Evolutionary conservation across 2,113 vertebrate species (phyloP).

Genomic region (Piaya cayana): DNA sequence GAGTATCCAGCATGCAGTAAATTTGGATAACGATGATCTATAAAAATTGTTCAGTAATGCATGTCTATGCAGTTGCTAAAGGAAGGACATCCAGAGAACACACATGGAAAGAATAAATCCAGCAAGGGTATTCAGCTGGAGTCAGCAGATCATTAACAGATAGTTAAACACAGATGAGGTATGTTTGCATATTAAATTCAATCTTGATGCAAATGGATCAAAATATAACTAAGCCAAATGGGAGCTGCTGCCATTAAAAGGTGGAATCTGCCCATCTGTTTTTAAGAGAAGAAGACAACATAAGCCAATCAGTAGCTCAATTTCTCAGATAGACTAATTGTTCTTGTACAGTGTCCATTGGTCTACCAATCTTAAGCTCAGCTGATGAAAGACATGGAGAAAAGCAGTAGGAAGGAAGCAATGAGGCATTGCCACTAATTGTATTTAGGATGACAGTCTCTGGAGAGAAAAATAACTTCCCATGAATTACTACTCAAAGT

Average conservation of each 20-base stretch:
- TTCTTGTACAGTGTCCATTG: fast-evolving
- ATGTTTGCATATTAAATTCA: neutral
- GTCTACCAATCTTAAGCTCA: neutral
- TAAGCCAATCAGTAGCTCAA: neutral
- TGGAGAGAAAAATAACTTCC: neutral
- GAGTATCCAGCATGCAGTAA: neutral
- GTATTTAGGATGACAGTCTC: neutral
- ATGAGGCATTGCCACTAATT: neutral
- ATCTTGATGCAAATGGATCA: neutral
- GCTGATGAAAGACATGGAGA: neutral
- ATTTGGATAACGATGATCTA: neutral
- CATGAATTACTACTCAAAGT: neutral
- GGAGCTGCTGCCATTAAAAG: neutral
- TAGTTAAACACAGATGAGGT: neutral
- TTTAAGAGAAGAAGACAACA: neutral
- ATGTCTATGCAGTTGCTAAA: neutral
- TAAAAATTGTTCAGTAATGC: neutral
- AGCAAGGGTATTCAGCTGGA: neutral
- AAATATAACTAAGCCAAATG: neutral
- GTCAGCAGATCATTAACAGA: neutral
- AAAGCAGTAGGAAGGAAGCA: neutral
- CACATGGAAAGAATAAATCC: neutral
- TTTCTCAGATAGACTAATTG: neutral
- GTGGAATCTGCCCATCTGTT: neutral
- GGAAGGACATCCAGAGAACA: neutral